Evolutionary conservation across 2,888 invertebrate genomes (phyloP), one percentile per base, ranked within the genome.

Genomic region (Hirtodrosophila duncani): DNA sequence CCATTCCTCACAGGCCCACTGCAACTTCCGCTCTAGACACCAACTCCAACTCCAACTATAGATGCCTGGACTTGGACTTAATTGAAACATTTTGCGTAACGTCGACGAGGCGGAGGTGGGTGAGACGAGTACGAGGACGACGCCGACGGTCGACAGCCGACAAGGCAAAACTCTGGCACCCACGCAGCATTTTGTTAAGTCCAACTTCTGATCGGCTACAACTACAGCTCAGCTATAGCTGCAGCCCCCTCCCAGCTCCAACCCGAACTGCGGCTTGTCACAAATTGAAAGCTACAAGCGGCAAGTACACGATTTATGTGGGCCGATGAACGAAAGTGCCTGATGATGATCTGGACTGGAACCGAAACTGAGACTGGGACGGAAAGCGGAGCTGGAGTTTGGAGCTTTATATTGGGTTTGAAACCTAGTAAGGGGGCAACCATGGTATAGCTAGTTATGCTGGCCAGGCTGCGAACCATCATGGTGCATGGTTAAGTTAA

Each of bases 261-360:
- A 57, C 44, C 39, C 41, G 59, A 24, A 49, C 45, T 48, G 36
- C 55, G 43, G 58, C 72, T 66, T 74, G 81, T 81, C 81, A 78
- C 81, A 81, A 74, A 74, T 74, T 74, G 72, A 74, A 74, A 81
- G 79, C 72, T 74, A 74, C 79, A 74, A 74, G 81, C 81, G 67
- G 75, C 81, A 81, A 78, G 81, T 81, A 74, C 72, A 74, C 79
- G 79, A 74, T 81, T 74, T 81, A 74, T 74, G 72, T 74, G 72
- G 72, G 72, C 81, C 63, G 80, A 45, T 46, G 51, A 63, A 69
- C 51, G 60, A 50, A 68, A 46, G 45, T 55, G 62, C 68, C 50
- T 44, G 60, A 37, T 63, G 45, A 63, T 38, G 37, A 45, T 50
- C 63, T 57, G 57, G 26, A 39, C 27, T 42, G 4, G 31, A 29